Evolutionary conservation across 2,888 invertebrate species (phyloP), one percentile per base, ranked within the genome.

Genomic region (Polymixis lichenea): DNA sequence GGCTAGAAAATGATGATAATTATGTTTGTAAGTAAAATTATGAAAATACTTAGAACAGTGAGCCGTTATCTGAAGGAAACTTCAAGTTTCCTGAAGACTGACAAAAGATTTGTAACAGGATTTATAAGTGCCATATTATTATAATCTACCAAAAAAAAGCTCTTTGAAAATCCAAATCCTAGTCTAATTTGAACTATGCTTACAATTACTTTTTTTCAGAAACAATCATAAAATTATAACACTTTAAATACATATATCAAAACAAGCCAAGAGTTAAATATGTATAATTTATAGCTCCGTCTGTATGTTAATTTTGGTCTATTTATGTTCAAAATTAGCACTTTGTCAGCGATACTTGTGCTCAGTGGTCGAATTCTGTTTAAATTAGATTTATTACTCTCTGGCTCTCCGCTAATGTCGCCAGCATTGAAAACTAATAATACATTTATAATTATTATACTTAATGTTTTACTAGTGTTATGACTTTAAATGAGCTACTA

Each of bases 321-420:
- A 89, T 87, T 90, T 89, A 87, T 88, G 85, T 66, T 77, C 77
- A 73, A 79, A 87, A 84, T 88, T 87, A 87, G 79, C 88, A 85
- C 80, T 87, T 85, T 77, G 86, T 80, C 75, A 80, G 53, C 75
- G 28, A 64, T 71, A 73, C 65, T 75, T 76, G 65, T 67, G 70
- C 74, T 87, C 61, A 82, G 43, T 82, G 86, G 71, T 85, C 83
- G 78, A 78, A 82, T 82, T 83, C 78, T 78, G 86, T 72, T 85
- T 62, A 75, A 86, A 81, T 84, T 82, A 86, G 86, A 85, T 76
- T 80, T 82, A 87, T 87, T 85, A 77, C 75, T 51, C 58, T 70
- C 66, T 66, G 46, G 58, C 67, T 80, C 69, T 32, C 65, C 69
- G 51, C 51, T 82, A 60, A 78, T 67, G 55, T 82, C 38, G 68